Percentiles rank a stretch among this genome's conserved stretches.
These are phyloP conservation scores for Octomys mimax DNA, from an alignment of 2,797 vertebrate species.

Conservation along the genomic window DNA sequence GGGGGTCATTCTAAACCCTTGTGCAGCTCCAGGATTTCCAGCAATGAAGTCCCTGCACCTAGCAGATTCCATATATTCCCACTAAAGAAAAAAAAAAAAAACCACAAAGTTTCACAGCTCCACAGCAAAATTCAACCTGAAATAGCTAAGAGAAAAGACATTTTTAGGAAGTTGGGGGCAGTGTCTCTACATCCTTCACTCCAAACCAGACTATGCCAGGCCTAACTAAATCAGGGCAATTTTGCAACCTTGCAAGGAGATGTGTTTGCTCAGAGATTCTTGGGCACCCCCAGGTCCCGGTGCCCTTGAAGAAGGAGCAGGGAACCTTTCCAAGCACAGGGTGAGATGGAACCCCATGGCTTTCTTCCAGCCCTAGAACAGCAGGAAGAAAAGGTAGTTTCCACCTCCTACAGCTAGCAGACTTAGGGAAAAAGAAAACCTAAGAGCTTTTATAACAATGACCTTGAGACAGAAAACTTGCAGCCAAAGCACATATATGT, in stretches of 20 bases:
- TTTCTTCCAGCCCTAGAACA: background rate
- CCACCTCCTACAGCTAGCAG: background rate
- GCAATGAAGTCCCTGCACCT: background rate
- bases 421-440: conserved; percentile 64
- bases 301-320: conserved; percentile 46
- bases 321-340: background rate
- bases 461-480: conserved; percentile 68
- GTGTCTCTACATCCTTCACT: background rate
- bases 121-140: background rate
- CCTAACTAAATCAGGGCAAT: background rate
- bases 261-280: background rate
- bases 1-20: background rate
- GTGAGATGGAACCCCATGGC: background rate
- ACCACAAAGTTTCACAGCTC: background rate
- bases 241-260: background rate
- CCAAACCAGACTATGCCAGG: background rate
- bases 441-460: conserved; percentile 47
- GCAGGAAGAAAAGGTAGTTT: conserved; percentile 1
- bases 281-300: background rate
- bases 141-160: background rate
- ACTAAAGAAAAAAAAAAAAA: background rate
- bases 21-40: background rate
- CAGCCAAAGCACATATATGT: conserved; percentile 30
- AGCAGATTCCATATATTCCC: background rate
- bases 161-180: background rate